phyloP scores from a whole-genome alignment of 2,888 invertebrate species.

The Leptogaster cylindrica region DNA sequence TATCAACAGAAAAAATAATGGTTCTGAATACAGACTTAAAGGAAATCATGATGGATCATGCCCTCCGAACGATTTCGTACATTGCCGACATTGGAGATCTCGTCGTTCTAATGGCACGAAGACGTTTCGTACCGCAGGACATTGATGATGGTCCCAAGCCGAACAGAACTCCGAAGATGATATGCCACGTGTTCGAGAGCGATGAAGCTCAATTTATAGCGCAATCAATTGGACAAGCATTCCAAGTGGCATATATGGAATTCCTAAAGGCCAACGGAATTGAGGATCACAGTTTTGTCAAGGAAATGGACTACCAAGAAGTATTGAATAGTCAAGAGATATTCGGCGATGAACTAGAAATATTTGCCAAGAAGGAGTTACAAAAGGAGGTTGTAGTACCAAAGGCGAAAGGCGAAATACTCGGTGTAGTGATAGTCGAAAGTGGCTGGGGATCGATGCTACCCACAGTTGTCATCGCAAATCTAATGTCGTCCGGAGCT shows the following conservation, averaged over 20 bases:
- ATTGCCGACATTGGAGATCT: constrained; percentile 99
- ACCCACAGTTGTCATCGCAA: constrained; percentile 99
- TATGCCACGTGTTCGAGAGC: constrained; percentile 99
- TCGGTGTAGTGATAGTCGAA: constrained; percentile 99
- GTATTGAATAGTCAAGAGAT: constrained; percentile 99
- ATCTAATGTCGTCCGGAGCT: constrained; percentile 94
- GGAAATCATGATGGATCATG: constrained; percentile 99
- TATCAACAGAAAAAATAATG: constrained; percentile 99
- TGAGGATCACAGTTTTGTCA: constrained; percentile 98
- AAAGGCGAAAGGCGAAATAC: constrained; percentile 95
- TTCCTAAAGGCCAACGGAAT: constrained; percentile 99
- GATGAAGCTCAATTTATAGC: constrained; percentile 99
- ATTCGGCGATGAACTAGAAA: constrained; percentile 97
- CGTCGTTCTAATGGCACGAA: constrained; percentile 96
- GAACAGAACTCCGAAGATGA: constrained; percentile 94
- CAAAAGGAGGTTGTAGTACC: constrained; percentile 99
- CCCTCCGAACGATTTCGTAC: constrained; percentile 96
- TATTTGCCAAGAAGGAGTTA: constrained; percentile 98
- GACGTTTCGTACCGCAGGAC: constrained; percentile 89
- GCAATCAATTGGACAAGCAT: constrained; percentile 99
- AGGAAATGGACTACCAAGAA: constrained; percentile 99
- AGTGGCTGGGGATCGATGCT: constrained; percentile 99
- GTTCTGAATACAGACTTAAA: constrained; percentile 98
- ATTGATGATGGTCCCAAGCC: constrained; percentile 72
- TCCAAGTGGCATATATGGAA: constrained; percentile 99